These are phyloP conservation scores for Chinchilla lanigera DNA, from an alignment of 2,113 vertebrate genomes.

Conservation along the genomic window DNA sequence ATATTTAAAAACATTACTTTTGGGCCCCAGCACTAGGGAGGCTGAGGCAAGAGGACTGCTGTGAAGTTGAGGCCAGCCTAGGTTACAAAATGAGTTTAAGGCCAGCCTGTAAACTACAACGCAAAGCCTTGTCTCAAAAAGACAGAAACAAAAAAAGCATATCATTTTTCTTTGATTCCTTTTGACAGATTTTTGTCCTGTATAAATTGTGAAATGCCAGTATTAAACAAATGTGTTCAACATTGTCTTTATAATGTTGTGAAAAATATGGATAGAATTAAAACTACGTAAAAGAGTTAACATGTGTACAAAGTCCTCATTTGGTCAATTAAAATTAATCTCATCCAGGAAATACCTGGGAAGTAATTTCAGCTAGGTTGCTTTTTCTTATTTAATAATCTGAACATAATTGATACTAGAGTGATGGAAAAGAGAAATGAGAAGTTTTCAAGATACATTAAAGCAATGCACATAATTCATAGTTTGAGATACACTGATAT, in stretches of 20 bases:
- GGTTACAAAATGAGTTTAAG: not conserved
- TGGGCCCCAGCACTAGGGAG: no score
- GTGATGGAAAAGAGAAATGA: not conserved
- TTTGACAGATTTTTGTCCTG: not conserved
- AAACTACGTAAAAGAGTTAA: constrained; percentile 20
- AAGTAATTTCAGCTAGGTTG: not conserved
- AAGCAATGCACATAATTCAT: not conserved
- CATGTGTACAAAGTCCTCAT: not conserved
- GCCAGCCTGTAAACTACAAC: not conserved
- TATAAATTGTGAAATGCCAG: not conserved
- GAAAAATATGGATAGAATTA: constrained; percentile 43
- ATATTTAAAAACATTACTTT: constrained; percentile 36
- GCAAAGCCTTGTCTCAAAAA: not conserved
- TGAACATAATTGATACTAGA: not conserved
- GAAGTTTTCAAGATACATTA: not conserved
- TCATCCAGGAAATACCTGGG: not conserved
- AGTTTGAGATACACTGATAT: constrained; percentile 5
- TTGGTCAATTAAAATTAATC: not conserved
- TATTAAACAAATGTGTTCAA: constrained; percentile 11
- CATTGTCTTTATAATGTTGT: not conserved
- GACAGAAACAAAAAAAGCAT: not conserved
- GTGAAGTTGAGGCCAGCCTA: not conserved
- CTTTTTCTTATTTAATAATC: constrained; percentile 41
- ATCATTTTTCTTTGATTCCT: constrained; percentile 3
- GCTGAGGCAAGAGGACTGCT: not conserved